These are phyloP conservation scores for Trachurus trachurus DNA, from an alignment of 2,797 vertebrate genomes.

Conservation along the genomic window DNA sequence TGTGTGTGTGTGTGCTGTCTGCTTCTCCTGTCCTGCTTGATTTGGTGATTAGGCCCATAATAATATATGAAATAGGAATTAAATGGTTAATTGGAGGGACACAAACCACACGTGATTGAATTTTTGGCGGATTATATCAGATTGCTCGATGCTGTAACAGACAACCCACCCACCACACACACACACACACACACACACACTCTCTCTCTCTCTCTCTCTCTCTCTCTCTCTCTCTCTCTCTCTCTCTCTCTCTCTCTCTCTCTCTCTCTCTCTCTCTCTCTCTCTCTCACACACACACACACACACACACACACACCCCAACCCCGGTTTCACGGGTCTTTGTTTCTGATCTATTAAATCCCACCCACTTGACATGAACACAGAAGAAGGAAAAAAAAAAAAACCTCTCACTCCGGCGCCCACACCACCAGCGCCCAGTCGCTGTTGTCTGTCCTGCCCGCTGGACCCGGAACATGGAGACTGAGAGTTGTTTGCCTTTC, in stretches of 20 bases:
- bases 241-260: background rate
- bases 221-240: background rate
- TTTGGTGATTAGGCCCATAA: constrained; percentile 73
- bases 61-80: constrained; percentile 77
- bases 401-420: constrained; percentile 68
- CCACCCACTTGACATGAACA: constrained; percentile 87
- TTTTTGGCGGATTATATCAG: constrained; percentile 89
- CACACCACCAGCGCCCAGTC: constrained; percentile 74
- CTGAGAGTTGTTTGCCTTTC: constrained; percentile 88
- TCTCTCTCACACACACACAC: background rate
- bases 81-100: constrained; percentile 87
- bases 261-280: no score
- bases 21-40: constrained; percentile 61
- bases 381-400: constrained; percentile 56
- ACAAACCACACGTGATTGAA: constrained; percentile 88
- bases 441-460: constrained; percentile 65
- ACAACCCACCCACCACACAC: constrained; percentile 1
- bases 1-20: background rate
- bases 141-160: constrained; percentile 70
- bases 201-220: no score
- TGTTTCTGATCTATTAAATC: constrained; percentile 89
- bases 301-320: constrained; percentile 42
- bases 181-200: background rate
- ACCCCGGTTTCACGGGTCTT: constrained; percentile 87
- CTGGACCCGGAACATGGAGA: constrained; percentile 86